Evolutionary conservation across 1,140 invertebrate species (phyloP).

Genomic region (Amyelois transitella): DNA sequence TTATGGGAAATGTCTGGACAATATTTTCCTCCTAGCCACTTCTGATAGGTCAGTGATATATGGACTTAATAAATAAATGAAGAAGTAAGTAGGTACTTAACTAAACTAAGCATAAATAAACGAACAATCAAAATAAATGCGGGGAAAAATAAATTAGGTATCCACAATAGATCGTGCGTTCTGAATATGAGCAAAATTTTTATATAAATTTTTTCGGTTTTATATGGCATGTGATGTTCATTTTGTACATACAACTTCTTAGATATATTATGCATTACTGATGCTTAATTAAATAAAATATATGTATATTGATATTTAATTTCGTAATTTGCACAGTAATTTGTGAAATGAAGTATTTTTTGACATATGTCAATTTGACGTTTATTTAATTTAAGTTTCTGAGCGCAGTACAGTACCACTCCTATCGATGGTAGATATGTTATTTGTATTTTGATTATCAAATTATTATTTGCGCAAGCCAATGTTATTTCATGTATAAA

Average conservation of each 20-base stretch:
- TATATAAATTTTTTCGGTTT: too few species aligned
- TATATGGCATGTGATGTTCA: too few species aligned
- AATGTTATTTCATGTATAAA: not conserved
- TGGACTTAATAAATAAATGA: not conserved
- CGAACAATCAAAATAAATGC: not conserved
- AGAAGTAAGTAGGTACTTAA: not conserved
- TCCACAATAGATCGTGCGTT: constrained; percentile 3
- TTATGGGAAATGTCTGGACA: not conserved
- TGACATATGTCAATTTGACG: not conserved
- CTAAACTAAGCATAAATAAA: not conserved
- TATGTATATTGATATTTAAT: too few species aligned
- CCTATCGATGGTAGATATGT: constrained; percentile 6
- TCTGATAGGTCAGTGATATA: not conserved
- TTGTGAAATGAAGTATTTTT: too few species aligned
- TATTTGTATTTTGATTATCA: not conserved
- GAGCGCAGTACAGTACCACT: constrained; percentile 47
- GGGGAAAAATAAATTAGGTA: not conserved
- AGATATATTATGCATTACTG: too few species aligned
- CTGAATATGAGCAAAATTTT: not conserved
- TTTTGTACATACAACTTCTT: too few species aligned
- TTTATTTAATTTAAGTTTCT: constrained; percentile 10
- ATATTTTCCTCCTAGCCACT: not conserved
- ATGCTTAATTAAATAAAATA: too few species aligned
- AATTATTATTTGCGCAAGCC: not conserved
- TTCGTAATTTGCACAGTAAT: too few species aligned